Percentiles rank a stretch among this genome's conserved stretches.
Evolutionary conservation across 2,888 invertebrate species (phyloP).

Genomic region (Conistra vaccinii): DNA sequence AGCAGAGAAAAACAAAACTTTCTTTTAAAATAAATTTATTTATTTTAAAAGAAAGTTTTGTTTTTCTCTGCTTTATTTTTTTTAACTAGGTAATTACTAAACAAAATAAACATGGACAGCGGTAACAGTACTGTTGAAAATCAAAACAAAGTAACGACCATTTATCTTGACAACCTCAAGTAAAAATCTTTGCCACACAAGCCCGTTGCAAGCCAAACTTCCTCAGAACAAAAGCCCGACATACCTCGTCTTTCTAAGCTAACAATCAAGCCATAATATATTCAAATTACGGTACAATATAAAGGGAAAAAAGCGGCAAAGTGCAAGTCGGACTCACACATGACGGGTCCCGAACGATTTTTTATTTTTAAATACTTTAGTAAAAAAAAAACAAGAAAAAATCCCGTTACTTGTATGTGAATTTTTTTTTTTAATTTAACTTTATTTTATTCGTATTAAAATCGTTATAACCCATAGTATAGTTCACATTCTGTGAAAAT

Average conservation of each 20-base stretch:
- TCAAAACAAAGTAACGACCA: conserved; percentile 3
- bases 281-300: conserved; percentile 77
- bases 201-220: conserved; percentile 41
- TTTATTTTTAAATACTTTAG: background rate
- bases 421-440: too few relatives aligned
- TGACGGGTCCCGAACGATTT: background rate
- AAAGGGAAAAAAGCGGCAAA: conserved; percentile 53
- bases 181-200: conserved; percentile 22
- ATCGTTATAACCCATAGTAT: too few relatives aligned
- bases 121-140: background rate
- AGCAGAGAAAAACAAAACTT: too few relatives aligned
- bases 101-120: background rate
- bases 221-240: conserved; percentile 53
- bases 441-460: too few relatives aligned
- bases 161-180: conserved; percentile 13
- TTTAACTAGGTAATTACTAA: background rate
- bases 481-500: background rate
- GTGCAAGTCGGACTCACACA: too few relatives aligned
- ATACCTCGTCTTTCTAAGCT: conserved; percentile 61
- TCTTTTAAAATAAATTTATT: too few relatives aligned
- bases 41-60: too few relatives aligned
- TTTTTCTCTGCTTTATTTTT: background rate
- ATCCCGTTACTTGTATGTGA: too few relatives aligned
- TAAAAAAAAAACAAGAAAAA: background rate
- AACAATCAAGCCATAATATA: conserved; percentile 78